A percentile compares a stretch with the other conserved stretches of the same genome.
Evolutionary conservation across 2,888 invertebrate genomes (phyloP).

Genomic region (Trisateles emortualis): DNA sequence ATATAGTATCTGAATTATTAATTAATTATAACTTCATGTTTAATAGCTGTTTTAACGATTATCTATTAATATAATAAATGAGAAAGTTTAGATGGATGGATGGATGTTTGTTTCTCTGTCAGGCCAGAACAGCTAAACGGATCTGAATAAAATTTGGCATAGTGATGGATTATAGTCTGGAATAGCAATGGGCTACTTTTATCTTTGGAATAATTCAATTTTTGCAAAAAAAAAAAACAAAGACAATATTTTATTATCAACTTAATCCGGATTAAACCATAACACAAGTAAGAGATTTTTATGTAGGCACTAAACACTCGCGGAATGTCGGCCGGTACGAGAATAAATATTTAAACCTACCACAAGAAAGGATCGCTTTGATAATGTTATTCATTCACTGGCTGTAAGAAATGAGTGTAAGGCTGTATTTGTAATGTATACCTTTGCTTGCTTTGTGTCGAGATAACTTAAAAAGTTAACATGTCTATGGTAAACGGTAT

Average conservation of each 20-base stretch:
- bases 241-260: conserved; percentile 22
- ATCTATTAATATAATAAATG: no score
- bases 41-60: no score
- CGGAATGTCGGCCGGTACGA: conserved; percentile 38
- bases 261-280: conserved; percentile 37
- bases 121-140: no score
- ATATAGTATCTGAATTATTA: no score
- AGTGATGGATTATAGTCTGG: no score
- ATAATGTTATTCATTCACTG: conserved; percentile 51
- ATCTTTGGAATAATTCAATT: no score
- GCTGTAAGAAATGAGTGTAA: conserved; percentile 49
- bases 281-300: conserved; percentile 44
- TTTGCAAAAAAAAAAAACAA: conserved; percentile 1
- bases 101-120: no score
- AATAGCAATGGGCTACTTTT: no score
- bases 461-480: conserved; percentile 42
- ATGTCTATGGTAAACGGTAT: conserved; percentile 21
- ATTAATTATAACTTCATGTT: no score
- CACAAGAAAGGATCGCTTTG: conserved; percentile 45
- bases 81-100: no score
- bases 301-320: conserved; percentile 35
- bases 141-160: no score
- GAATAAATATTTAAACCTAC: conserved; percentile 50
- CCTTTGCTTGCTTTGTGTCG: conserved; percentile 34
- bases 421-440: conserved; percentile 47